phyloP scores from a whole-genome alignment of 2,797 vertebrate genomes.

The Acanthopagrus latus region DNA sequence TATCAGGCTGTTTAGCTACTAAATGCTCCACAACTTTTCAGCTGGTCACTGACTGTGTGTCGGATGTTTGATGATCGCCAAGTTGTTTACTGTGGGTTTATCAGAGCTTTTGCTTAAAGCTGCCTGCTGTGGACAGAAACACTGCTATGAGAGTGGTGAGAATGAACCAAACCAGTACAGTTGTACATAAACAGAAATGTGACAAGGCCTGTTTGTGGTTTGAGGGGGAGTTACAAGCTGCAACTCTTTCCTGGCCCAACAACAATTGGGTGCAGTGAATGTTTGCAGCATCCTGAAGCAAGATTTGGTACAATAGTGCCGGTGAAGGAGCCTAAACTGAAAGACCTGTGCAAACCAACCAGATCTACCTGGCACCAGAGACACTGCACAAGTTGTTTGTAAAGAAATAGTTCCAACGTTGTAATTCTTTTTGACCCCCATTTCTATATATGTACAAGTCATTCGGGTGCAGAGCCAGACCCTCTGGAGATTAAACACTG shows the following conservation, averaged over 20 bases:
- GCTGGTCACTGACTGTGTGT: slow-evolving; percentile 1
- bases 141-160: not conserved
- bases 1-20: not conserved
- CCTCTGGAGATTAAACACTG: too few relatives aligned
- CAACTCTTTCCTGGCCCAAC: not conserved
- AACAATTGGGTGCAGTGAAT: not conserved
- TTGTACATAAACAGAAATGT: slow-evolving; percentile 13
- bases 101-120: not conserved
- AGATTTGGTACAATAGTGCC: not conserved
- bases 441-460: not conserved
- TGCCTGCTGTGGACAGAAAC: not conserved
- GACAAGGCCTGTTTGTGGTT: not conserved
- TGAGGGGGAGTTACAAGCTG: not conserved
- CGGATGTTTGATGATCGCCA: not conserved
- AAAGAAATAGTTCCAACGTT: not conserved
- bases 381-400: not conserved
- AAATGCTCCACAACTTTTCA: not conserved
- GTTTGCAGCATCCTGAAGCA: not conserved
- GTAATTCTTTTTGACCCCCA: not conserved
- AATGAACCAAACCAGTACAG: not conserved
- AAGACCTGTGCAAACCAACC: not conserved
- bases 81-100: not conserved
- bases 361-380: not conserved
- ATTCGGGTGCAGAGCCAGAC: not conserved
- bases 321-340: not conserved